Conservation (phyloP, 2,888 invertebrate species). For the Drosophila tanythrix region DNA sequence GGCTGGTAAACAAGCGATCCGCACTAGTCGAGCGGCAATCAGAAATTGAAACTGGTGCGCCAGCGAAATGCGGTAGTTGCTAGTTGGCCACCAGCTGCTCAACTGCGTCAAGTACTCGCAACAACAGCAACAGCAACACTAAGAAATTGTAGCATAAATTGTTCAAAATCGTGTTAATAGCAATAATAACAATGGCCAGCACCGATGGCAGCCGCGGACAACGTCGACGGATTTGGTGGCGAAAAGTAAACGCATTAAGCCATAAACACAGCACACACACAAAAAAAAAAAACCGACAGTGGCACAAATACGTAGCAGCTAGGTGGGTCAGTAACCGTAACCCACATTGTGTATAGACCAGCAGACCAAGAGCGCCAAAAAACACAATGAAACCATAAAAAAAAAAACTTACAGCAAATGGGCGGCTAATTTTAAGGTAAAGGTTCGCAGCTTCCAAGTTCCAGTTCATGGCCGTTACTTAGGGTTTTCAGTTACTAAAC, state of each 20-base stretch:
- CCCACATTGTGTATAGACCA: slow-evolving; percentile 42
- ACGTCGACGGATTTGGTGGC: slow-evolving; percentile 57
- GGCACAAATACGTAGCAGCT: slow-evolving; percentile 52
- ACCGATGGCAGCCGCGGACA: slow-evolving; percentile 6
- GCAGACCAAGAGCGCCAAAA: slow-evolving; percentile 1
- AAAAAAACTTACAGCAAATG: slow-evolving; percentile 24
- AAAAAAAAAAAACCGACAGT: slow-evolving; percentile 29
- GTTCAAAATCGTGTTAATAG: slow-evolving; percentile 74
- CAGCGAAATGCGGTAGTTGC: slow-evolving; percentile 74
- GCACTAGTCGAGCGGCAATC: slow-evolving; percentile 60
- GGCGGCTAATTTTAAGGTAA: slow-evolving; percentile 50
- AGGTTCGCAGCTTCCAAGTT: slow-evolving; percentile 48
- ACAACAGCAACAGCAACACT: slow-evolving; percentile 13
- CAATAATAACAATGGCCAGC: slow-evolving; percentile 58
- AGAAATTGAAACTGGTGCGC: slow-evolving; percentile 66
- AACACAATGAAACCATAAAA: background rate
- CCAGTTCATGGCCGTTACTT: slow-evolving; percentile 48
- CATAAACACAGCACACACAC: slow-evolving; percentile 15
- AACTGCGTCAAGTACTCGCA: slow-evolving; percentile 42
- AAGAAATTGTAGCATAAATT: slow-evolving; percentile 56
- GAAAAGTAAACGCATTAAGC: slow-evolving; percentile 44
- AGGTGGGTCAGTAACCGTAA: slow-evolving; percentile 66
- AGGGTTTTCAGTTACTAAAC: slow-evolving; percentile 35
- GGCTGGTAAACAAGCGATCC: slow-evolving; percentile 38
- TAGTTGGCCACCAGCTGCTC: slow-evolving; percentile 29